Percentiles rank a stretch among this genome's conserved stretches.
These are phyloP conservation scores for Varroa destructor DNA, from an alignment of 1,140 invertebrate genomes.

Conservation along the genomic window DNA sequence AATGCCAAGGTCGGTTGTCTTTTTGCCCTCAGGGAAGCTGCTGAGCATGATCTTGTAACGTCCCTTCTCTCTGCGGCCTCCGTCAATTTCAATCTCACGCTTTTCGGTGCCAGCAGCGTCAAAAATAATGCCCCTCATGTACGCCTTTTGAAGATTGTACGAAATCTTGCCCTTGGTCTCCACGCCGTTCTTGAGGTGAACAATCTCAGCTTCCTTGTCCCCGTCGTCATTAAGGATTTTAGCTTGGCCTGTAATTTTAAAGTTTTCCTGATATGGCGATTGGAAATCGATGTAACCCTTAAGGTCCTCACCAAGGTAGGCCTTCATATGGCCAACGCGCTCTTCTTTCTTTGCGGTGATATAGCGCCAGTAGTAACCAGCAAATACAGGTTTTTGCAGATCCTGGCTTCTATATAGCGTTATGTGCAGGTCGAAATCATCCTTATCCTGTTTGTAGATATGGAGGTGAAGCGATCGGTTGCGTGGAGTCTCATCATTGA, in stretches of 20 bases:
- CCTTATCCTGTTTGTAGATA: conserved; percentile 20
- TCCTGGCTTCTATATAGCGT: conserved; percentile 1
- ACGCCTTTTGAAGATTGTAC: not conserved
- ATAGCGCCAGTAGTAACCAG: conserved; percentile 19
- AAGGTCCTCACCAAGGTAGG: conserved; percentile 16
- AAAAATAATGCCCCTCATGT: conserved; percentile 13
- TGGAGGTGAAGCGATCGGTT: conserved; percentile 17
- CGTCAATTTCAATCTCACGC: conserved; percentile 16
- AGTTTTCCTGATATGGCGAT: conserved; percentile 9
- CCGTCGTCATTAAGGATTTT: conserved; percentile 15
- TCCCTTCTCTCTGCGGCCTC: conserved; percentile 21
- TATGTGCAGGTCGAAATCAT: conserved; percentile 14
- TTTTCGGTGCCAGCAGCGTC: not conserved
- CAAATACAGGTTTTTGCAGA: conserved; percentile 21
- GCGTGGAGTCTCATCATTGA: conserved; percentile 20
- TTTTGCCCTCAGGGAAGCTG: conserved; percentile 24
- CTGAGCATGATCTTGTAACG: conserved; percentile 16
- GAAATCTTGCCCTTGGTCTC: conserved; percentile 25
- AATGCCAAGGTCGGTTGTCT: conserved; percentile 22
- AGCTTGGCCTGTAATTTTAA: conserved; percentile 10
- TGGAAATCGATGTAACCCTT: conserved; percentile 18
- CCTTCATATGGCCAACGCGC: conserved; percentile 9
- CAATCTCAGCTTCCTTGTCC: conserved; percentile 25
- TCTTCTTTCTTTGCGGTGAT: not conserved
- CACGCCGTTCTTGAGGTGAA: conserved; percentile 4